Conservation (phyloP, 2,797 vertebrate genomes). For the Rhinella marina region DNA sequence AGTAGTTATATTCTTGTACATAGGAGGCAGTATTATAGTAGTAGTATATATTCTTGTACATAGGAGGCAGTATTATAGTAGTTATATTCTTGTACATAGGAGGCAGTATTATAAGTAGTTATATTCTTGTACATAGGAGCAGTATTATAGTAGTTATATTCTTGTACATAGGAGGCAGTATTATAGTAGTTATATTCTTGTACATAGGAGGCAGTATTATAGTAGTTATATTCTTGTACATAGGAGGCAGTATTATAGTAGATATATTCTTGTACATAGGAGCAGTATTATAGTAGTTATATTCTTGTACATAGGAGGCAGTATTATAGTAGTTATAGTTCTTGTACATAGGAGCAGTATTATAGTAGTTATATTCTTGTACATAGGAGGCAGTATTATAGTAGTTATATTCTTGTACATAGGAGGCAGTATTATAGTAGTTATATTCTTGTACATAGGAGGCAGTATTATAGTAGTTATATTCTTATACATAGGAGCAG, state of each 20-base stretch:
- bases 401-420: neutral
- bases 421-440: neutral
- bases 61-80: neutral
- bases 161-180: slow-evolving; percentile 9
- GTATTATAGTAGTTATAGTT: too few species aligned
- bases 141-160: slow-evolving; percentile 20
- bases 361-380: too few species aligned
- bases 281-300: slow-evolving; percentile 1
- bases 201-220: neutral
- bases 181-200: slow-evolving; percentile 19
- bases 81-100: slow-evolving; percentile 5
- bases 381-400: neutral
- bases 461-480: too few species aligned
- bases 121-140: slow-evolving; percentile 19
- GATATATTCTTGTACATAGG: neutral
- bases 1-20: slow-evolving; percentile 4
- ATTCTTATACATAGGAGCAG: too few species aligned
- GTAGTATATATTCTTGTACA: neutral
- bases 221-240: slow-evolving; percentile 1
- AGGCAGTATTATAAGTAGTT: slow-evolving; percentile 14
- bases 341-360: neutral
- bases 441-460: too few species aligned
- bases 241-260: neutral
- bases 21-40: neutral
- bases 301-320: neutral